Base-by-base conservation (phyloP, 1,140 invertebrate species). In the Hypsibius dujardini region DNA sequence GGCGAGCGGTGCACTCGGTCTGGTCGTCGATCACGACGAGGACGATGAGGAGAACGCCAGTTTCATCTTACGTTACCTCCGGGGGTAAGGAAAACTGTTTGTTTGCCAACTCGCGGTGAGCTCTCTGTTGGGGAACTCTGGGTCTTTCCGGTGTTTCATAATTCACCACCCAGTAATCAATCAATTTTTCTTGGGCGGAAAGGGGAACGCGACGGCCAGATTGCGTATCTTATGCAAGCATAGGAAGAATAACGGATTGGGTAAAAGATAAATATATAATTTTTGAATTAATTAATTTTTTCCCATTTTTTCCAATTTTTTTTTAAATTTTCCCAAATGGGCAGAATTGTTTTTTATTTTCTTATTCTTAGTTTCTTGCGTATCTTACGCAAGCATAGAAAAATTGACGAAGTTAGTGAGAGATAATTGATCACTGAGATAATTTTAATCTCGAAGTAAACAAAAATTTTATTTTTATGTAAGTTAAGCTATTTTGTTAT, bases 51-150 rank as follows among this genome's bases (percentile, higher is more conserved):
- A 67, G 3, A 15, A 12, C 12, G 62, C 12, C 12, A 67, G 45
- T 42, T 73, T 73, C 50, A 73, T 73, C 46, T 46, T 71, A 59
- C 85, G 86, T 76, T 88, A 88, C 77, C 80, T 88, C 1, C 84
- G 85, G 79, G 86, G 86, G 87, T 88, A 81, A 84, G 79, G 28
- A 50, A 15, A 72, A 46, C 46, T 46, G 45, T 47, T 15, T 47
- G 46, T 47, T 1, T 46, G n/a, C 7, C 7, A n/a, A 56, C 7
- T 56, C 7, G 50, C n/a, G 7, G 50, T 12, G 7, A 56, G 50
- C 7, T 28, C 28, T 28, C 28, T 28, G 28, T 28, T 28, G 28
- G 28, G 28, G 28, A 28, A 28, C 28, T 28, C 28, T 28, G 28
- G 28, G 28, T 28, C 28, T 28, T 28, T 28, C 28, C 28, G 28